phyloP scores from a whole-genome alignment of 2,113 vertebrate species.

The Hirundichthys speculiger region DNA sequence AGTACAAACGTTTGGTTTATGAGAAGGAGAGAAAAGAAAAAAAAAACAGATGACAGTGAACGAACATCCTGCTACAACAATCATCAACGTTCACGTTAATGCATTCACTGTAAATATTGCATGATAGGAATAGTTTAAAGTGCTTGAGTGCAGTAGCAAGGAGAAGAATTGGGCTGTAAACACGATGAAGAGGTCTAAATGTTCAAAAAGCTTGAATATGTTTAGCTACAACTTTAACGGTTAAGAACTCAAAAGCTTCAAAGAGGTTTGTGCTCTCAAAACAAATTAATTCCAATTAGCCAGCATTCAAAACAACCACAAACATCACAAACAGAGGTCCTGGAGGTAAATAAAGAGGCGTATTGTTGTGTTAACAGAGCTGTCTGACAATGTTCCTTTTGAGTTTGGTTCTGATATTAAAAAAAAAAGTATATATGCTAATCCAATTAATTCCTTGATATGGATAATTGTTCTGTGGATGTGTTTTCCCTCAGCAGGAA shows the following conservation, averaged over 20 bases:
- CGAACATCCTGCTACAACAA: too few species aligned
- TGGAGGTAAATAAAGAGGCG: background rate
- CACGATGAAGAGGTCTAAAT: background rate
- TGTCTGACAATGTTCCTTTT: background rate
- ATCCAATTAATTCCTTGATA: too few species aligned
- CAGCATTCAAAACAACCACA: background rate
- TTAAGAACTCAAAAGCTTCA: slow-evolving; percentile 14
- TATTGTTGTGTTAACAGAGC: background rate
- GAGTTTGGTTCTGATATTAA: too few species aligned
- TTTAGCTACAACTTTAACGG: slow-evolving; percentile 1
- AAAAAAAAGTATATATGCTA: too few species aligned
- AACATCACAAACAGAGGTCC: slow-evolving; percentile 7
- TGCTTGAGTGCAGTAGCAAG: background rate
- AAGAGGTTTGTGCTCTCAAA: slow-evolving; percentile 20
- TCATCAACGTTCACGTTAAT: too few species aligned
- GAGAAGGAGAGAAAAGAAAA: too few species aligned
- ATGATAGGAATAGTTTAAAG: too few species aligned
- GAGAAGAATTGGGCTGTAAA: background rate
- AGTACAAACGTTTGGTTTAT: too few species aligned
- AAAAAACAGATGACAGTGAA: too few species aligned
- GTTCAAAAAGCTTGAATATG: background rate
- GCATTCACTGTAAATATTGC: too few species aligned
- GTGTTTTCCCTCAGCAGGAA: slow-evolving; percentile 38
- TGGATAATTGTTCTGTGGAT: slow-evolving; percentile 26
- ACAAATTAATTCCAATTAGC: slow-evolving; percentile 43